Conservation (phyloP, 2,113 vertebrate genomes). For the Daboia siamensis region DNA sequence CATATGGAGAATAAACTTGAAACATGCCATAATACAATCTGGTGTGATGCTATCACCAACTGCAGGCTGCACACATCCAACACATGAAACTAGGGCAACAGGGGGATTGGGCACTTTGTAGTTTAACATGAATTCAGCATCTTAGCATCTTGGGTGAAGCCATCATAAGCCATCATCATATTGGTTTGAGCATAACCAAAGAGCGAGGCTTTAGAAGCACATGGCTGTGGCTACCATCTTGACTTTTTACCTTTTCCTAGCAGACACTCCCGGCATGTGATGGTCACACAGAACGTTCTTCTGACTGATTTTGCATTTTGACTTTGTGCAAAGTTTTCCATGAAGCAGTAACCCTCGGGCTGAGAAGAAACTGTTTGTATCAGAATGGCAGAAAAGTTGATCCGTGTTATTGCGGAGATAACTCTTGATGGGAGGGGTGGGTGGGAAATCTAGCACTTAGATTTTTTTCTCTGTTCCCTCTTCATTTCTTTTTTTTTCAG, state of each 20-base stretch:
- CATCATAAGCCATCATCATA: background rate
- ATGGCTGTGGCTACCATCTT: background rate
- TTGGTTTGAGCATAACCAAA: background rate
- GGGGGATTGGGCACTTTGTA: background rate
- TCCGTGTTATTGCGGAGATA: background rate
- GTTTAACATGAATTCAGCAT: background rate
- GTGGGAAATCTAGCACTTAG: background rate
- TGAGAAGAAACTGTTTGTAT: background rate
- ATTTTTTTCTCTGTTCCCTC: background rate
- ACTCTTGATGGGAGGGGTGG: background rate
- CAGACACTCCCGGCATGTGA: background rate
- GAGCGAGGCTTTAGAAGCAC: background rate
- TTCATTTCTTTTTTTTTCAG: background rate
- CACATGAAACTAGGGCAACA: background rate
- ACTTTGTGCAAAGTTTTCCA: background rate
- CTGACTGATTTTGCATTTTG: background rate
- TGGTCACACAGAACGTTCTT: background rate
- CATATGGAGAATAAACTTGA: background rate
- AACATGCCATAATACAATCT: background rate
- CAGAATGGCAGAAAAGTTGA: background rate
- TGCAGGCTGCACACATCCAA: background rate
- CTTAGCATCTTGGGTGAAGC: background rate
- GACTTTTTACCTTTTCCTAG: background rate
- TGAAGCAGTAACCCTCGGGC: background rate
- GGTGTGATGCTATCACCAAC: background rate